Conservation (phyloP, 64 coral and sea anemone species). For the Catalaphyllia jardinei region DNA sequence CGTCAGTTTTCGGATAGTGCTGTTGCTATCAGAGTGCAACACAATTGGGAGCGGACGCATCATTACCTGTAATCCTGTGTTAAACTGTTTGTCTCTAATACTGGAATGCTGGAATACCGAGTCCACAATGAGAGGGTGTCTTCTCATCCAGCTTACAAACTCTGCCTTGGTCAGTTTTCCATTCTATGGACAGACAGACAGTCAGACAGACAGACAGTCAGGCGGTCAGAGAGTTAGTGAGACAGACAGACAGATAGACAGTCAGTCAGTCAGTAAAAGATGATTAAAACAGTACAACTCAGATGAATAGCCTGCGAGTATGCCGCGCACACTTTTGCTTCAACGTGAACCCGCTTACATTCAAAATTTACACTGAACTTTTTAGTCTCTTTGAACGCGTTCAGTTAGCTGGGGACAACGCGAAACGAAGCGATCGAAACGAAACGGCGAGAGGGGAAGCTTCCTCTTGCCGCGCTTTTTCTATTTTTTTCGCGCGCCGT, state of each 20-base stretch:
- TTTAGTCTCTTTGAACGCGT: no score
- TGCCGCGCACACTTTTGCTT: no score
- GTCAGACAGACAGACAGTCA: background rate
- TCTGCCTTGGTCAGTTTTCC: slow-evolving; percentile 80
- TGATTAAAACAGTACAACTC: no score
- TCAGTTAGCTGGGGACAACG: no score
- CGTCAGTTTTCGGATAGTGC: background rate
- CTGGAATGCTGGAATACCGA: slow-evolving; percentile 85
- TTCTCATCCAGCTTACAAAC: slow-evolving; percentile 87
- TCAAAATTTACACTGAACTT: no score
- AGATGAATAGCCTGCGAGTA: no score
- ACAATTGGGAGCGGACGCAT: background rate
- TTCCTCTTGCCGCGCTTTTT: no score
- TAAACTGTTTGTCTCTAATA: slow-evolving; percentile 78
- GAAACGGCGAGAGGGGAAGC: no score
- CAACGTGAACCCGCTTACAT: no score
- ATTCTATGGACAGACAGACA: slow-evolving; percentile 44
- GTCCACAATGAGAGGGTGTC: slow-evolving; percentile 90
- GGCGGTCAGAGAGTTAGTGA: background rate
- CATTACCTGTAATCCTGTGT: slow-evolving; percentile 42
- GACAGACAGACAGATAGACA: background rate
- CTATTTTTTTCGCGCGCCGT: no score
- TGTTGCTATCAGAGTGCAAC: background rate
- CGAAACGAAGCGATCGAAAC: no score
- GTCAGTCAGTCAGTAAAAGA: background rate